Evolutionary conservation across 2,888 invertebrate species (phyloP), one percentile per base, ranked within the genome.

Genomic region (Andrena chrysosceles): DNA sequence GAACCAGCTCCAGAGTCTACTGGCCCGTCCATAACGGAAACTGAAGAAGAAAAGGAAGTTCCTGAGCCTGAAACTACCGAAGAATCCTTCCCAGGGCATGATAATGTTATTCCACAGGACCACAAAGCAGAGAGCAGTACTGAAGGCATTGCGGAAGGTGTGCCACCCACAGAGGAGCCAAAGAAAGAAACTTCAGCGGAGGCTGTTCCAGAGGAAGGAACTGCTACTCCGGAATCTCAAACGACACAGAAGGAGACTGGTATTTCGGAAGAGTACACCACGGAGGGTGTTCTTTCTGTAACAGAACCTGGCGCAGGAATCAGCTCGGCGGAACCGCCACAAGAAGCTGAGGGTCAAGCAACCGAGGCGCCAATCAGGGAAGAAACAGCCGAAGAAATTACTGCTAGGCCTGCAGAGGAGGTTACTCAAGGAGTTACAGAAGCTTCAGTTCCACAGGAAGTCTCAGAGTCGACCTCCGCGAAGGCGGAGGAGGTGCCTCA

Each of bases 61-160:
- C 42, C 69, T 13, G 76, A 80, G 33, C 70, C 83, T 35, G 54
- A 71, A 31, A 54, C 31, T 5, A 70, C 85, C 0, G 85, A 89
- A 16, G 91, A 91, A 68, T 77, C 89, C 8, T 93, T 91, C 90
- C 93, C 93, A 23, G 93, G 93, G 2, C 90, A 91, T 10, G 92
- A 93, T 69, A 94, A 93, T 62, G 85, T 77, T 0, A 93, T 93
- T 70, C 93, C 93, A 7, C 87, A 90, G 70, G 86, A 86, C 49
- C 88, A 84, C 78, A 75, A 77, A 35, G 72, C 71, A 1, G 67
- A 79, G 26, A 62, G 56, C 48, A 33, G 16, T 31, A 35, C 85
- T 13, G 63, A 83, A 42, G 52, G 64, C 54, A 23, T 54, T n/a
- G 60, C 48, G 52, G 77, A 72, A 68, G 48, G 60, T 0, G 63